A percentile compares a stretch with the other conserved stretches of the same genome.
These are phyloP conservation scores for Psittacula derbiana DNA, from an alignment of 2,797 vertebrate species.

Conservation along the genomic window DNA sequence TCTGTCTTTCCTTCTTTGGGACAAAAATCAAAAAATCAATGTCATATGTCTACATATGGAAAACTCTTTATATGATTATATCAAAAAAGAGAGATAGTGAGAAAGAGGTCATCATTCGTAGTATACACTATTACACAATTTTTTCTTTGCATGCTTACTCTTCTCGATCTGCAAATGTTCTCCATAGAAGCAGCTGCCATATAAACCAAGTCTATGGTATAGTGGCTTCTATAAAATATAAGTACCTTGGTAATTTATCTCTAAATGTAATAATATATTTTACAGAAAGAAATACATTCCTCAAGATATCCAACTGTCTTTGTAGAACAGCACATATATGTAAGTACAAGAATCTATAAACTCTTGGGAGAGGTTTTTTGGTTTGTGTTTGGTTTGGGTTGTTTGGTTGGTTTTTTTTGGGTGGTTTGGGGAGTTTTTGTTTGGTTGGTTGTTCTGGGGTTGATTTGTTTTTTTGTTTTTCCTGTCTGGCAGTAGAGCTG, in stretches of 20 bases:
- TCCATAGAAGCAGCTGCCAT: background rate
- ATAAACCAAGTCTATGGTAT: background rate
- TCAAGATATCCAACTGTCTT: background rate
- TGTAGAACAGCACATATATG: background rate
- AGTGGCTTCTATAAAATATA: background rate
- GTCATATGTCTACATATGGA: background rate
- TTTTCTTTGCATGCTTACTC: background rate
- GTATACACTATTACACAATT: background rate
- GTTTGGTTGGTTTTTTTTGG: background rate
- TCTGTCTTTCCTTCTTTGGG: background rate
- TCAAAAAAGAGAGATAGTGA: background rate
- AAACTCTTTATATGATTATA: background rate
- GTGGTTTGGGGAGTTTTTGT: background rate
- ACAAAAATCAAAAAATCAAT: background rate
- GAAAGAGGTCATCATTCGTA: background rate
- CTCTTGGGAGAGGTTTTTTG: background rate
- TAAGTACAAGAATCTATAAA: background rate
- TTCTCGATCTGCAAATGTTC: background rate
- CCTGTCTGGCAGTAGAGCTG: background rate
- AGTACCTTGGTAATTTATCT: background rate
- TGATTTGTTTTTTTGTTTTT: background rate
- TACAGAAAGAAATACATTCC: background rate
- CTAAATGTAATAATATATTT: background rate
- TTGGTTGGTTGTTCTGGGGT: background rate
- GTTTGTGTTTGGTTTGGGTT: background rate